Evolutionary conservation across 2,113 vertebrate genomes (phyloP).

Genomic region (Platanista minor): DNA sequence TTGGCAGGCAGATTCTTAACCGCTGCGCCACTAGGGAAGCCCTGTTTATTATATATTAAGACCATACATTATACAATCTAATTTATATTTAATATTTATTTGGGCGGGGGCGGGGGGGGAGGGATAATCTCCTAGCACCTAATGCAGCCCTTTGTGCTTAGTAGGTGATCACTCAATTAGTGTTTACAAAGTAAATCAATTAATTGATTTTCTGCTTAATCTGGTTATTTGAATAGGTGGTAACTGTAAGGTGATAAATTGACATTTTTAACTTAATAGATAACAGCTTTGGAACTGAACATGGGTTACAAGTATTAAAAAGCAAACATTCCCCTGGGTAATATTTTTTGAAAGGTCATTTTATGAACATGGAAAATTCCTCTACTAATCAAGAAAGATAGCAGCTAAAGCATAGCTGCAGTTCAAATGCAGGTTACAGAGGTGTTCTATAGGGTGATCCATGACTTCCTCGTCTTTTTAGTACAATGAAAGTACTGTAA

Average conservation of each 20-base stretch:
- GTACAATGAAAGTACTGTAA: constrained; percentile 27
- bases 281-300: neutral
- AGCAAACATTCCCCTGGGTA: neutral
- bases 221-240: constrained; percentile 21
- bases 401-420: neutral
- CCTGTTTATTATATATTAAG: neutral
- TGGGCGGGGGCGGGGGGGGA: neutral
- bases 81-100: neutral
- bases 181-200: constrained; percentile 14
- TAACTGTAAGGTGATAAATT: constrained; percentile 16
- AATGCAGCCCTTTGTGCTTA: neutral
- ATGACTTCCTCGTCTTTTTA: constrained; percentile 27
- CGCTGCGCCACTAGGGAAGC: too few species aligned
- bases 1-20: too few species aligned
- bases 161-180: neutral
- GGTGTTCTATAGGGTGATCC: constrained; percentile 16
- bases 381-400: constrained; percentile 33
- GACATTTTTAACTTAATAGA: constrained; percentile 19
- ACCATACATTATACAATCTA: neutral
- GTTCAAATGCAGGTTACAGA: constrained; percentile 45
- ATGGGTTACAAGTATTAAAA: constrained; percentile 2
- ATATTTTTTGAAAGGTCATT: constrained; percentile 12
- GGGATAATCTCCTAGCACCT: neutral
- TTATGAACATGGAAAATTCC: constrained; percentile 32
- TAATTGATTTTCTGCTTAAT: constrained; percentile 20